Evolutionary conservation across 53 echinoderm and acorn worm species (phyloP), one percentile per base, ranked within the genome.

Genomic region (Holothuria leucospilota): DNA sequence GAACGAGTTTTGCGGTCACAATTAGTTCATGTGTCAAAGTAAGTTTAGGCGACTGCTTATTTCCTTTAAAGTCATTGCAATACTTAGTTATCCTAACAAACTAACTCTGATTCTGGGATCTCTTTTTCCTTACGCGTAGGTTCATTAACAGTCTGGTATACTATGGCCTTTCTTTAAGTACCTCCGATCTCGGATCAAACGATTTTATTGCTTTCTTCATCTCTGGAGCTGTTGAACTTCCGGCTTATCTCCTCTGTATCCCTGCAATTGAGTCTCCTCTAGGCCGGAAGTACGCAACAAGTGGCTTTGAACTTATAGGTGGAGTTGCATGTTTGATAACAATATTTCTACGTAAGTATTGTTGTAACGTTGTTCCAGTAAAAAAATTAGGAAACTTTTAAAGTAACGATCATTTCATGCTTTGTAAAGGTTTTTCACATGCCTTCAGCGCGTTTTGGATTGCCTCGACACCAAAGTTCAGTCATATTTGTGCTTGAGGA

Each of bases 241-340:
- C 53, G 20, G 77, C 51, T 21, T 77, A 77, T 41, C 53, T 77
- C 2, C 25, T 77, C 23, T 40, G 49, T 27, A 46, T 77, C 11
- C 77, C 77, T 1, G 51, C 51, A 34, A 77, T 77, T 21, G 56
- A 77, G 18, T 77, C 77, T 5, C 56, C 56, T 53, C 58, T 77
- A 20, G 77, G 77, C 56, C 40, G 77, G 15, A 70, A 70, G 30
- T 70, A 70, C 30, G 27, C 70, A 39, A 29, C 30, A 16, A 29
- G 70, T 70, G 70, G 70, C 13, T 26, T 29, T 28, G 70, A 70
- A 7, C 68, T 92, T 16, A 59, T 92, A 29, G 89, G 86, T 1
- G 92, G 89, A 16, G 72, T 70, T 0, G 81, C 89, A 11, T 89
- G 89, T 82, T 58, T 92, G 34, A 67, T 81, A 23, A 92, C 92